Evolutionary conservation across 2,797 vertebrate genomes (phyloP), one percentile per base, ranked within the genome.

Genomic region (Syngnathus acus): DNA sequence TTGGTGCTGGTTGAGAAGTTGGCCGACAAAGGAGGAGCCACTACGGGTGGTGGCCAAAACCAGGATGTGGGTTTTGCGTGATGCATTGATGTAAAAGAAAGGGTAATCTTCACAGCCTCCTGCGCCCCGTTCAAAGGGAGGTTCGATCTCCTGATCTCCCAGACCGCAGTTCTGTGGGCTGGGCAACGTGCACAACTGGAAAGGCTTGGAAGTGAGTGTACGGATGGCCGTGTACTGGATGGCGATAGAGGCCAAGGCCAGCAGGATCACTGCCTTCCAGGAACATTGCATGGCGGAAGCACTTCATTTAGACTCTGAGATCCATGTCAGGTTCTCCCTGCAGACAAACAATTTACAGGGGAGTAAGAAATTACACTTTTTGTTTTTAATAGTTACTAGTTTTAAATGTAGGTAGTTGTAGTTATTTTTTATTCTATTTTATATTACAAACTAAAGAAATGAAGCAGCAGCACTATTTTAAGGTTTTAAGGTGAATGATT

Each of bases 181-280:
- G 82, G 92, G 89, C 64, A 93, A 77, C 0, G 94, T 94, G 76
- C 95, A 98, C 78, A 93, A 90, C 81, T 94, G 94, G 84, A 97
- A 95, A 79, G 95, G 94, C 86, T 93, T 95, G 87, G 95, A 93
- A 0, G 94, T 95, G 85, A 97, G 94, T 9, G 94, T 97, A 72
- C 94, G 94, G 83, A 98, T 97, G 78, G 95, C 95, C 4, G 95
- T 97, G 90, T 97, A 98, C 88, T 98, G 95, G 84, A 98, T 95
- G 71, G 94, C 95, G 37, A 98, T 94, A 79, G 95, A 96, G 81
- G 94, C 94, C 92, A 96, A 91, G 78, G 94, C 95, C 80, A 98
- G 91, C 85, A 98, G 90, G 87, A 97, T 92, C 88, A 98, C 94
- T 85, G 94, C 93, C 94, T 97, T 98, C 95, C 95, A 97, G 87